A percentile compares a stretch with the other conserved stretches of the same genome.
Evolutionary conservation across 2,797 vertebrate genomes (phyloP).

Genomic region (Spinus olivaceus): DNA sequence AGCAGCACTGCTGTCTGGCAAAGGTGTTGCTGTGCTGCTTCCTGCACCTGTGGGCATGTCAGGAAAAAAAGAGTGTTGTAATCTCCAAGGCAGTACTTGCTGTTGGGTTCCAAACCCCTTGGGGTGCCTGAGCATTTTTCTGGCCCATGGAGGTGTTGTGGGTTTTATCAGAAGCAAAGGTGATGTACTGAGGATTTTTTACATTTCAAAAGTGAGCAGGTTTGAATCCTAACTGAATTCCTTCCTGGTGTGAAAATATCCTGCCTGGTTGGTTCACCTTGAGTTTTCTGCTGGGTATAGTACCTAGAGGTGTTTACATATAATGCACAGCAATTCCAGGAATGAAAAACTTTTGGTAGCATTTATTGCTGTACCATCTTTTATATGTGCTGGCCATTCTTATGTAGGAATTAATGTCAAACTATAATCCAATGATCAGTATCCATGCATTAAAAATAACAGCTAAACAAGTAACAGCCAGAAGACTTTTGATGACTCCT

Average conservation of each 20-base stretch:
- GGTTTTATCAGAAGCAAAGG: background rate
- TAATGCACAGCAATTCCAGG: background rate
- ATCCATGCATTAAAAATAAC: background rate
- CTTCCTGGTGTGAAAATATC: background rate
- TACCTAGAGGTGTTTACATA: background rate
- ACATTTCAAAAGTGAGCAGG: background rate
- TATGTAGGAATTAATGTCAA: background rate
- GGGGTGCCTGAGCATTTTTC: background rate
- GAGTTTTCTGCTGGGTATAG: background rate
- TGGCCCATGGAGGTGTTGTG: background rate
- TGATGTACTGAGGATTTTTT: background rate
- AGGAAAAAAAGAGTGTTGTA: background rate
- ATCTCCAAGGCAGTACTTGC: background rate
- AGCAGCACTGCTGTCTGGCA: background rate
- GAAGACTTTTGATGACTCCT: background rate
- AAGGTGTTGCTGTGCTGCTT: background rate
- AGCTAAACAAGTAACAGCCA: background rate
- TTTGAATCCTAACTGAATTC: background rate
- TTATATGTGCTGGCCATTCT: background rate
- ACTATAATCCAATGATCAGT: background rate
- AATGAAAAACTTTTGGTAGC: background rate
- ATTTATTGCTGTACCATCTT: background rate
- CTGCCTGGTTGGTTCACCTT: background rate
- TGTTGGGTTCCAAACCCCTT: background rate
- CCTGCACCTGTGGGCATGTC: fast-evolving